Evolutionary conservation across 1,140 invertebrate genomes (phyloP).

Genomic region (Limonius californicus): DNA sequence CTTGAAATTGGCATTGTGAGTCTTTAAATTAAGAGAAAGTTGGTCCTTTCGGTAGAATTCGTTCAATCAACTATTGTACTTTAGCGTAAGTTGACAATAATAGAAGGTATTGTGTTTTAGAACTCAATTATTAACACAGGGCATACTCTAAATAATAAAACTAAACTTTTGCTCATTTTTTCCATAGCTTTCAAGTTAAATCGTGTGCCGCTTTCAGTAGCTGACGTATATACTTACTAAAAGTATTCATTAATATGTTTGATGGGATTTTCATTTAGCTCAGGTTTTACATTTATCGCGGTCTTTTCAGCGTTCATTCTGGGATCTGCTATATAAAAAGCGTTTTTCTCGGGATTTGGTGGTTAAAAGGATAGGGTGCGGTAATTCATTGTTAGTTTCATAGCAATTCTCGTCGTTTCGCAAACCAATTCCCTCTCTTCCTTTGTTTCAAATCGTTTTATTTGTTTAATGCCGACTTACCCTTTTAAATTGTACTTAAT

Average conservation of each 20-base stretch:
- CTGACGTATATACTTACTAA: too few relatives aligned
- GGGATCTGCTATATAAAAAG: background rate
- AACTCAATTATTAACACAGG: too few relatives aligned
- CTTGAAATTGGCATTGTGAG: too few relatives aligned
- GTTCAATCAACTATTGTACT: too few relatives aligned
- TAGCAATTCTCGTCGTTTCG: background rate
- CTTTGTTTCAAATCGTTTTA: background rate
- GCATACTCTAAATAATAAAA: too few relatives aligned
- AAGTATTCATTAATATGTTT: background rate
- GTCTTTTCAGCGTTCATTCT: background rate
- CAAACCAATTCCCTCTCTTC: background rate
- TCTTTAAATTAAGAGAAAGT: too few relatives aligned
- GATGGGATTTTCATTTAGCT: background rate
- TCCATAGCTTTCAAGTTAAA: too few relatives aligned
- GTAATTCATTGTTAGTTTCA: conserved; percentile 1
- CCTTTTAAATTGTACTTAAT: background rate
- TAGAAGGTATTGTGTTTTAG: too few relatives aligned
- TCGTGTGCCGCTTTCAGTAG: too few relatives aligned
- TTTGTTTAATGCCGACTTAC: background rate
- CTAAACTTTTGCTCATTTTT: too few relatives aligned
- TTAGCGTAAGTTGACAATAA: too few relatives aligned
- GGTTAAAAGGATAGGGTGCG: background rate
- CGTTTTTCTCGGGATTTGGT: background rate
- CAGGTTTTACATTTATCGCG: background rate
- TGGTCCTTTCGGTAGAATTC: too few relatives aligned